Conservation (phyloP, 1,140 invertebrate genomes). For the Drosophila pseudoobscura region DNA sequence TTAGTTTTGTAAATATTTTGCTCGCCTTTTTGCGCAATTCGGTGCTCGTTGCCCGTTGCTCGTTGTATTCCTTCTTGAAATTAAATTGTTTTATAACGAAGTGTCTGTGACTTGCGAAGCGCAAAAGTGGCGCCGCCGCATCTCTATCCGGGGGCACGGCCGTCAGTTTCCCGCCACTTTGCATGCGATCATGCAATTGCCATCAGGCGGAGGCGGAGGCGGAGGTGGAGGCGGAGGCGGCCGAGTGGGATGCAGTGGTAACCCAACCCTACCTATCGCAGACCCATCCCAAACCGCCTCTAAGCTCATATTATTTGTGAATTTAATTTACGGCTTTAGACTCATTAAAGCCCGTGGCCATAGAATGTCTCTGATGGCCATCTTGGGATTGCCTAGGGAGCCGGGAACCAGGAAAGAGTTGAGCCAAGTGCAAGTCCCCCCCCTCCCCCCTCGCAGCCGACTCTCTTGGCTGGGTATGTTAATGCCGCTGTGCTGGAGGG, state of each 20-base stretch:
- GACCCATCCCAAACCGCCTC: slow-evolving; percentile 16
- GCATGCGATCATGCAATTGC: slow-evolving; percentile 71
- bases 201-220: background rate
- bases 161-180: slow-evolving; percentile 53
- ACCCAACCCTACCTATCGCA: background rate
- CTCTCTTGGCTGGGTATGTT: slow-evolving; percentile 48
- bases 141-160: slow-evolving; percentile 23
- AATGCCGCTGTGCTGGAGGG: slow-evolving; percentile 14
- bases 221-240: slow-evolving; percentile 7
- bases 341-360: slow-evolving; percentile 54
- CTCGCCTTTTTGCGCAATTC: slow-evolving; percentile 53
- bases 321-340: slow-evolving; percentile 66
- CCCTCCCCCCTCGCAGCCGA: background rate
- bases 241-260: slow-evolving; percentile 21
- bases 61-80: slow-evolving; percentile 31
- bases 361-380: slow-evolving; percentile 57
- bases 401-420: background rate
- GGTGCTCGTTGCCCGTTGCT: slow-evolving; percentile 1
- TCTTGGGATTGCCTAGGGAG: slow-evolving; percentile 57
- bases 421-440: too few species aligned
- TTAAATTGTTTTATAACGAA: slow-evolving; percentile 82
- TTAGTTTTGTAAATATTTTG: slow-evolving; percentile 77
- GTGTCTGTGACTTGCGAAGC: slow-evolving; percentile 73
- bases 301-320: slow-evolving; percentile 65
- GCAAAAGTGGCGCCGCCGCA: slow-evolving; percentile 67